Base-by-base conservation (phyloP, 1,140 invertebrate species). In the Leucophenga varia region DNA sequence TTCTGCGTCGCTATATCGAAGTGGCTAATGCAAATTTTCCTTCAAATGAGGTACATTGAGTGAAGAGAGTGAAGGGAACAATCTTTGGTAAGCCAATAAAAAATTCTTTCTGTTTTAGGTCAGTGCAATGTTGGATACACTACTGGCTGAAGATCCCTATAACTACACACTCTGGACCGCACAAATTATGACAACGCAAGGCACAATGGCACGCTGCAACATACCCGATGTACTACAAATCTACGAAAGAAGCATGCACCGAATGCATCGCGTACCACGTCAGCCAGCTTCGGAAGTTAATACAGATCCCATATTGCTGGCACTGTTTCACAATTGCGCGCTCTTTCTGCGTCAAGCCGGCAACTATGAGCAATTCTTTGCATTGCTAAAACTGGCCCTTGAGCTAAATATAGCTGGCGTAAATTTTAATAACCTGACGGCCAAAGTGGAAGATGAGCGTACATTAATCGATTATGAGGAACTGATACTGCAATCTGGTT, bases 261-360 rank as follows among this genome's bases (percentile, higher is more conserved):
- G 79, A 34, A 61, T 85, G 43, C 79, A 80, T 47, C 64, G 81
- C 32, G 72, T 64, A 17, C 50, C 58, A 12, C 54, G 40, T 9
- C 25, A 36, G 9, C 52, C 13, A 14, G 30, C 7, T 1, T 2
- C 0, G 31, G 43, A 30, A 40, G 20, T 45, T n/a, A 34, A 64
- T 9, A 57, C 72, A 12, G 79, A 79, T 52, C 63, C 70, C 10
- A 61, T 74, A 21, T 80, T 80, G 67, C 54, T 80, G 19, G 64
- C 74, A 51, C 61, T 85, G 47, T 72, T 85, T 19, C 79, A 81
- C 53, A 79, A 82, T 45, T 84, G 80, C 55, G 76, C 82, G 5
- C 72, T 82, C 16, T 86, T 86, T 61, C 57, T 87, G n/a, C 79
- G 84, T 20, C 85, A 87, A 61, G 78, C 81, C 37, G 83, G 83